These are phyloP conservation scores for Dioctria rufipes DNA, from an alignment of 2,888 invertebrate species.

Conservation along the genomic window DNA sequence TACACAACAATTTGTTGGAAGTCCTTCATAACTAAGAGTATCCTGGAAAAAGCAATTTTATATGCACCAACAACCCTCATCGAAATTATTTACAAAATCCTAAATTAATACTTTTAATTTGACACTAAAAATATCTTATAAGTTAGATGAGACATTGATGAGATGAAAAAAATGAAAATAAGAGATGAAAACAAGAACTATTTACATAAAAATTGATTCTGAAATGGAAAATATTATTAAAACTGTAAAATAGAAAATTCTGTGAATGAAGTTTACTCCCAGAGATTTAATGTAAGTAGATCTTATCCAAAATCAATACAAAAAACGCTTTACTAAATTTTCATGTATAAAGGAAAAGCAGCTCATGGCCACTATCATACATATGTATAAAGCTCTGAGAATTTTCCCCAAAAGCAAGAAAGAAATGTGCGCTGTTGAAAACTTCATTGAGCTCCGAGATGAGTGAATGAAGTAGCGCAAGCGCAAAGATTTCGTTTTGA, in stretches of 20 bases:
- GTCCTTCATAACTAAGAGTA: background rate
- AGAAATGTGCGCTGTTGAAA: no score
- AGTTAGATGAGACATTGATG: background rate
- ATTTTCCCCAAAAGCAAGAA: no score
- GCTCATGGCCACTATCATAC: no score
- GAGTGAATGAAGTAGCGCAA: no score
- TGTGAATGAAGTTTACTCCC: no score
- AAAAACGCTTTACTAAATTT: no score
- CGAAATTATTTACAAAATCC: constrained; percentile 1
- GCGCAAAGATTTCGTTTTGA: no score
- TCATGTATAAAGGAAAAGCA: no score
- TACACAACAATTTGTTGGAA: background rate
- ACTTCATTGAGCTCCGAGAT: no score
- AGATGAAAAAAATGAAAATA: background rate
- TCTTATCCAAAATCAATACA: no score
- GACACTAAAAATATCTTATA: background rate
- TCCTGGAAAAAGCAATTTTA: background rate
- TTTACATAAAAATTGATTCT: background rate
- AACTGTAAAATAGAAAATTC: background rate
- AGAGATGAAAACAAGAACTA: background rate
- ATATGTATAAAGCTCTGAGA: no score
- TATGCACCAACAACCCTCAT: background rate
- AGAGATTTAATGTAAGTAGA: no score
- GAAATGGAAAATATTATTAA: background rate
- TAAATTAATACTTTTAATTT: background rate